Percentiles rank a stretch among this genome's conserved stretches.
phyloP scores from a whole-genome alignment of 2,113 vertebrate genomes.

The Tragelaphus strepsiceros region DNA sequence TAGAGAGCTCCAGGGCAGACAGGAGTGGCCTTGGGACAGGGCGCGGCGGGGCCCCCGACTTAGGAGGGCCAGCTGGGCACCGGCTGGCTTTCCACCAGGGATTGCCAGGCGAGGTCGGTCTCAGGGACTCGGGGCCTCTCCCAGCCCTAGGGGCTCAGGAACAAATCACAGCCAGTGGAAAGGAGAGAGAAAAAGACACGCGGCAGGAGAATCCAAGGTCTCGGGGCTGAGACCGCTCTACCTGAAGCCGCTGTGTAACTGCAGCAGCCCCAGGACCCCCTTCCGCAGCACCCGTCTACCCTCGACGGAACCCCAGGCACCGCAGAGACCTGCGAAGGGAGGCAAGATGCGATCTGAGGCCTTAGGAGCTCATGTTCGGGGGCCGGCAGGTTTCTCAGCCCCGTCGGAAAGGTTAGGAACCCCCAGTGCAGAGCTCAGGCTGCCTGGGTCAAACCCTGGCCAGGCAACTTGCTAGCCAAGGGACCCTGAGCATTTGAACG shows the following conservation, averaged over 20 bases:
- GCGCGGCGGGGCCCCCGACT: background rate
- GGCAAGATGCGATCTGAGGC: background rate
- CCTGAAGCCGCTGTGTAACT: background rate
- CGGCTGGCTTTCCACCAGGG: background rate
- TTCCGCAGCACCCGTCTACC: background rate
- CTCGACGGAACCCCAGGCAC: rapidly evolving
- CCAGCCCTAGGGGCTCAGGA: background rate
- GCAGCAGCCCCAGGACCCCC: background rate
- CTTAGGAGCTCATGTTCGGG: background rate
- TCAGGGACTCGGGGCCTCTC: background rate
- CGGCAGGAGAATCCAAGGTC: background rate
- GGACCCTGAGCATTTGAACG: background rate
- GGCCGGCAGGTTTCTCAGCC: background rate
- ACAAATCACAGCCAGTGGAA: background rate
- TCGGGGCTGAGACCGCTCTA: background rate
- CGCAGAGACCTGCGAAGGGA: background rate
- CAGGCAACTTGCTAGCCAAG: background rate
- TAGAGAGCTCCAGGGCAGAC: background rate
- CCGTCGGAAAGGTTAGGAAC: background rate
- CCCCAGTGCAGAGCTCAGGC: background rate
- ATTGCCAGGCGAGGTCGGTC: background rate
- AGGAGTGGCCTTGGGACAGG: background rate
- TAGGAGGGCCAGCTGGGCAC: background rate
- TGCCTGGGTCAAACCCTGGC: background rate
- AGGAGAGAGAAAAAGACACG: background rate